Percentiles rank a stretch among this genome's conserved stretches.
These are phyloP conservation scores for Trachemys scripta DNA, from an alignment of 2,113 vertebrate species.

Conservation along the genomic window DNA sequence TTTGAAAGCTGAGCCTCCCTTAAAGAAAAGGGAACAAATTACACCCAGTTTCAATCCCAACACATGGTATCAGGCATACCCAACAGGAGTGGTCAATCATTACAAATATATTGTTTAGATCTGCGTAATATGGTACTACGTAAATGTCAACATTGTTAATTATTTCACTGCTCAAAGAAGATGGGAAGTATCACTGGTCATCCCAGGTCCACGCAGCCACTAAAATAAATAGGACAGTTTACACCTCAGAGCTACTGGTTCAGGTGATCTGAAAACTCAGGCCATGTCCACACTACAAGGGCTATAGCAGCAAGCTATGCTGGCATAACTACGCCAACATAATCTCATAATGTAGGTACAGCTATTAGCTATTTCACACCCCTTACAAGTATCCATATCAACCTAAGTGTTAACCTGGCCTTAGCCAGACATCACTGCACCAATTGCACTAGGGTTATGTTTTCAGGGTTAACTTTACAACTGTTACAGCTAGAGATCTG, in stretches of 20 bases:
- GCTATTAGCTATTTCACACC: not conserved
- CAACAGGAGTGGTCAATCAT: not conserved
- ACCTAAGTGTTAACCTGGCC: not conserved
- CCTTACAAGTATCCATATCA: not conserved
- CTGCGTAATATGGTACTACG: not conserved
- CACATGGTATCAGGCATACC: not conserved
- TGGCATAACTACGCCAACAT: not conserved
- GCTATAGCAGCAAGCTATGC: not conserved
- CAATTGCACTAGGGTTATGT: not conserved
- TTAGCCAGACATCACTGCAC: not conserved
- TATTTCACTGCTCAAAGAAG: no score
- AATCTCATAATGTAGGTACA: not conserved
- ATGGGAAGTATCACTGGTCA: not conserved
- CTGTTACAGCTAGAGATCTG: not conserved
- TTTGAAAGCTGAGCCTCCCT: not conserved
- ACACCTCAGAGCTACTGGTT: not conserved
- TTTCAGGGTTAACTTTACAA: not conserved
- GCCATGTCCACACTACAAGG: not conserved
- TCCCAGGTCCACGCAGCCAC: not conserved
- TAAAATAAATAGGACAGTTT: not conserved
- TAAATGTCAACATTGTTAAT: no score
- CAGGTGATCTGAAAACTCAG: not conserved
- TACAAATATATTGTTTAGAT: not conserved
- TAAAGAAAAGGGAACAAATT: not conserved
- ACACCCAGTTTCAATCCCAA: not conserved